Conservation (phyloP, 2,888 invertebrate genomes). For the Sarcophaga variegata region DNA sequence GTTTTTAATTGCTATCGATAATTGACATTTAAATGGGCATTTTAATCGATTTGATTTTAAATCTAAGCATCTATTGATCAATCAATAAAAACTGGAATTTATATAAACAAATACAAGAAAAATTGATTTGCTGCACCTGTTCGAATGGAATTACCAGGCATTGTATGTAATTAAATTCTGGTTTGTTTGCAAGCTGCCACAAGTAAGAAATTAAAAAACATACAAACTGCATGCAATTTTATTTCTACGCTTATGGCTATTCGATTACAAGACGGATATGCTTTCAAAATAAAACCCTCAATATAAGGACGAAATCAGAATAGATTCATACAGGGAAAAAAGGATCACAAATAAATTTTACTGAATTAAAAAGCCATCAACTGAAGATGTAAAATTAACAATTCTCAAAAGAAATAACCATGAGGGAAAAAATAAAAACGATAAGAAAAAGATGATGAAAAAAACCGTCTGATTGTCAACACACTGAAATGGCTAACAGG, state of each 20-base stretch:
- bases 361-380: conserved; percentile 28
- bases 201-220: too few species aligned
- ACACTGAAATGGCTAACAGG: conserved; percentile 34
- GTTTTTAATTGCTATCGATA: too few species aligned
- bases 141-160: too few species aligned
- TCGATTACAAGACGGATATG: neutral
- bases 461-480: neutral
- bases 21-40: too few species aligned
- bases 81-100: too few species aligned
- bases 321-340: neutral
- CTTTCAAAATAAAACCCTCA: neutral
- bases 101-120: too few species aligned
- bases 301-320: neutral
- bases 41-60: too few species aligned
- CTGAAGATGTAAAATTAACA: conserved; percentile 35
- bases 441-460: neutral
- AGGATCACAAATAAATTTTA: conserved; percentile 13
- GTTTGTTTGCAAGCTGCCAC: too few species aligned
- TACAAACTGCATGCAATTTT: too few species aligned
- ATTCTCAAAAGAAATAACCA: neutral
- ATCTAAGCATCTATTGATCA: too few species aligned
- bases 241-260: neutral
- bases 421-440: neutral
- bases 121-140: too few species aligned
- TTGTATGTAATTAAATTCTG: too few species aligned